phyloP scores from a whole-genome alignment of 2,113 vertebrate species.

The Aptenodytes forsteri region DNA sequence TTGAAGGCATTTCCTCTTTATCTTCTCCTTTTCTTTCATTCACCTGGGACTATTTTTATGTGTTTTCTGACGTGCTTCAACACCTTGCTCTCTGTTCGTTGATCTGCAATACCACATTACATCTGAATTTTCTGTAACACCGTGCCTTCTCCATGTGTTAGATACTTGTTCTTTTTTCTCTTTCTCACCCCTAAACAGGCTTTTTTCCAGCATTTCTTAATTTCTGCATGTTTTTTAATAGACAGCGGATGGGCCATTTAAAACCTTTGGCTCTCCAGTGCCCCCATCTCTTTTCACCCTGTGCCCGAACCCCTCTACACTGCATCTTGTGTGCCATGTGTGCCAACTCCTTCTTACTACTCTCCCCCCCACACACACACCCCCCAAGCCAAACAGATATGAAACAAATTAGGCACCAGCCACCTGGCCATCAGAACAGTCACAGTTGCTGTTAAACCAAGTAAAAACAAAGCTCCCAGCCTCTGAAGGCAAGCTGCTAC shows the following conservation, averaged over 20 bases:
- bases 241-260: background rate
- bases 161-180: background rate
- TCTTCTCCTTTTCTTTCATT: background rate
- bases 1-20: background rate
- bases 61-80: background rate
- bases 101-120: background rate
- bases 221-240: background rate
- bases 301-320: background rate
- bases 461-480: background rate
- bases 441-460: background rate
- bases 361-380: too few species aligned
- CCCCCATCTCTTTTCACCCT: background rate
- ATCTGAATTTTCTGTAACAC: background rate
- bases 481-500: background rate
- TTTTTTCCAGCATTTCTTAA: background rate
- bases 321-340: background rate
- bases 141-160: background rate
- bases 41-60: background rate
- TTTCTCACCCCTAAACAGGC: background rate
- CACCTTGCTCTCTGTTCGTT: background rate
- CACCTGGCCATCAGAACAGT: background rate
- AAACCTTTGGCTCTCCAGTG: background rate
- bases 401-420: background rate
- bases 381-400: too few species aligned
- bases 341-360: too few species aligned